These are phyloP conservation scores for Cichladusa arquata DNA, from an alignment of 2,113 vertebrate genomes.

Conservation along the genomic window DNA sequence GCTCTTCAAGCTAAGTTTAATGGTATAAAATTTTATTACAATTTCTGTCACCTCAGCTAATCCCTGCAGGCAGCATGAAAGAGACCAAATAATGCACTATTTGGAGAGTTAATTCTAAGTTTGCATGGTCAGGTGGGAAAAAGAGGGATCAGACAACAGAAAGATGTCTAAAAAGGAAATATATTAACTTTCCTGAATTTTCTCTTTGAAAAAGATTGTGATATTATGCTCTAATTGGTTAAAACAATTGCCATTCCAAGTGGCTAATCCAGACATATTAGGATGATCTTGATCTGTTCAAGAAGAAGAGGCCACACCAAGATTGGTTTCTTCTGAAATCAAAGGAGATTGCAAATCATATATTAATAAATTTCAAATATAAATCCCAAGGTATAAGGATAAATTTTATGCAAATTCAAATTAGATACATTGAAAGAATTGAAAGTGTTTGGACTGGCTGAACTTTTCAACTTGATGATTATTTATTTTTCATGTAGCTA, in stretches of 20 bases:
- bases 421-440: neutral
- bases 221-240: neutral
- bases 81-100: neutral
- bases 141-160: neutral
- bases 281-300: neutral
- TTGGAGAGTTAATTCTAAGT: conserved; percentile 6
- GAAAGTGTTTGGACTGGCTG: neutral
- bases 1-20: conserved; percentile 27
- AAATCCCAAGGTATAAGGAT: neutral
- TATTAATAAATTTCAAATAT: neutral
- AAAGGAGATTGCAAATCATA: neutral
- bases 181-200: neutral
- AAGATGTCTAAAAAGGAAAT: neutral
- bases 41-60: conserved; percentile 34
- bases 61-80: neutral
- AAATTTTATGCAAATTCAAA: neutral
- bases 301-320: neutral
- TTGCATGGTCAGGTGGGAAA: neutral
- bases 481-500: neutral
- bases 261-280: neutral
- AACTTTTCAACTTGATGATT: neutral
- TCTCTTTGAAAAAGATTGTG: neutral
- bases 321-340: neutral
- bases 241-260: neutral
- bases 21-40: conserved; percentile 52